phyloP scores from a whole-genome alignment of 2,113 vertebrate species.

The Aepyceros melampus region DNA sequence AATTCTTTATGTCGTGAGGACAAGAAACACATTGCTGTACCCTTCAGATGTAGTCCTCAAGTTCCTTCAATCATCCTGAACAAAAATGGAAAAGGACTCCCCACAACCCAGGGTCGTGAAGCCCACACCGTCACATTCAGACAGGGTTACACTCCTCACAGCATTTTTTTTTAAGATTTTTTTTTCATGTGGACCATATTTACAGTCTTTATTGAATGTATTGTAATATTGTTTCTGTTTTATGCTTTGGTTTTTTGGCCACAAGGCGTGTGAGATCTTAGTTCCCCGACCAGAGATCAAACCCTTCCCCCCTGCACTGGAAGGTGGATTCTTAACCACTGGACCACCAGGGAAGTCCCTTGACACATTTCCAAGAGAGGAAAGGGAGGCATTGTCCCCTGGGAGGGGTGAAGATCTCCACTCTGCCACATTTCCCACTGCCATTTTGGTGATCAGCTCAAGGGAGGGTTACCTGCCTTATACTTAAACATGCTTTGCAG shows the following conservation, averaged over 20 bases:
- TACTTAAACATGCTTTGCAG: not conserved
- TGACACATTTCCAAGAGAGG: not conserved
- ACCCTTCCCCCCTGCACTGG: not conserved
- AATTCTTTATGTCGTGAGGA: constrained; percentile 4
- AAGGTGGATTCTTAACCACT: not conserved
- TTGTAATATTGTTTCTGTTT: not conserved
- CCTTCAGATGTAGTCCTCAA: not conserved
- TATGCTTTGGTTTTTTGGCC: not conserved
- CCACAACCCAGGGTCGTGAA: not conserved
- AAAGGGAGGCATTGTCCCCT: not conserved
- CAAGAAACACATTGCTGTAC: not conserved
- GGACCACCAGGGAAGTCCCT: not conserved
- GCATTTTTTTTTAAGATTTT: not conserved
- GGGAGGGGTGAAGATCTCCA: not conserved
- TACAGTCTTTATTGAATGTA: not conserved
- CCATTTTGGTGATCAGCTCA: not conserved
- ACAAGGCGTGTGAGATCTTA: not conserved
- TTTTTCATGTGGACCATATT: not conserved
- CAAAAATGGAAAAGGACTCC: not conserved
- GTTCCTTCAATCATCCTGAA: not conserved
- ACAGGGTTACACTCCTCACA: too few relatives aligned
- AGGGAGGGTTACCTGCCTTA: not conserved
- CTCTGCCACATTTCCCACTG: not conserved
- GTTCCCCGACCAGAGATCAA: not conserved
- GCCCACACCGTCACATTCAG: not conserved